Conservation (phyloP, 2,113 vertebrate species). For the Nipponia nippon region DNA sequence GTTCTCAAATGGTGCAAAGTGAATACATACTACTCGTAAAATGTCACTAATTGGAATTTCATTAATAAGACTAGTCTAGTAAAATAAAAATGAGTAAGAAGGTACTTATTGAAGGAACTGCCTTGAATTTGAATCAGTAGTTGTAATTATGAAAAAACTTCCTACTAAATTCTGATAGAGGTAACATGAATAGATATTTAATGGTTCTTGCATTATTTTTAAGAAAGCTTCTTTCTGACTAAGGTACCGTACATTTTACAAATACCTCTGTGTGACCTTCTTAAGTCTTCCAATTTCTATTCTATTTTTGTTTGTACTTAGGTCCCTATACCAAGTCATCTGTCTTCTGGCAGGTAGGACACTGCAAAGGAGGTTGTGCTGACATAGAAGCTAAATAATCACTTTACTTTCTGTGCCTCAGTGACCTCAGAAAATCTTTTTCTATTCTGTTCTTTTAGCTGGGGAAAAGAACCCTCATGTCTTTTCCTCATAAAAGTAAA, state of each 20-base stretch:
- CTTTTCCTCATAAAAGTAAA: slow-evolving; percentile 14
- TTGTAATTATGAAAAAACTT: neutral
- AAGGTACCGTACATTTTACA: neutral
- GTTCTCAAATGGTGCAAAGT: neutral
- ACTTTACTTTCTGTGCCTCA: slow-evolving; percentile 48
- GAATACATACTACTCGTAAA: neutral
- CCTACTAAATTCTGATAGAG: neutral
- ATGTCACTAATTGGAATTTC: neutral
- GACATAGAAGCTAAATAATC: slow-evolving; percentile 61
- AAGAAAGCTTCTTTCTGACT: neutral
- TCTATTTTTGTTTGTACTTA: slow-evolving; percentile 51
- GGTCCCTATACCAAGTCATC: slow-evolving; percentile 15
- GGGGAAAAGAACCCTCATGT: neutral
- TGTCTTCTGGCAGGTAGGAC: slow-evolving; percentile 46
- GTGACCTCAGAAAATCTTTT: slow-evolving; percentile 49
- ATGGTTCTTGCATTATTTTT: neutral
- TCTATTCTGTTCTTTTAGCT: neutral
- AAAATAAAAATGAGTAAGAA: neutral
- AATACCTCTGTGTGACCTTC: slow-evolving; percentile 13
- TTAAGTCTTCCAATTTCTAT: slow-evolving; percentile 43
- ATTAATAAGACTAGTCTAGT: neutral
- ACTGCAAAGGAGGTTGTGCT: slow-evolving; percentile 35
- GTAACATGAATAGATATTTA: neutral
- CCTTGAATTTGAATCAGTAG: neutral
- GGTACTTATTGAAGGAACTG: neutral